Evolutionary conservation across 2,797 vertebrate genomes (phyloP).

Genomic region (Melanotaenia boesemani): DNA sequence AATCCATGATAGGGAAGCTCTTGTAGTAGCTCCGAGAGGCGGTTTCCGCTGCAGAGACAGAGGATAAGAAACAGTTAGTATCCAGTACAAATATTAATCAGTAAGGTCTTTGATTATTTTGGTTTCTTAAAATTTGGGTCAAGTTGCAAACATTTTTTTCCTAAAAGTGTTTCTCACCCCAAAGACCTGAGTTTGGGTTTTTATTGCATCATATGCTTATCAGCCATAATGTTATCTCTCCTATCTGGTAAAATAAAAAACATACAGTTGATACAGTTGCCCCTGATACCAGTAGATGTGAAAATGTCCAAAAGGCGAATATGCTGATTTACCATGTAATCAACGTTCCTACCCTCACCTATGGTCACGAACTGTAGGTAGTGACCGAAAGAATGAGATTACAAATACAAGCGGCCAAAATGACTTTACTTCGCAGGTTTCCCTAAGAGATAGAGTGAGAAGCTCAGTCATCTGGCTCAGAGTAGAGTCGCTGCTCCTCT

Average conservation of each 20-base stretch:
- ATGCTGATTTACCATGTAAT: no score
- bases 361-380: no score
- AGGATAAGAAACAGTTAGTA: neutral
- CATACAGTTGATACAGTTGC: neutral
- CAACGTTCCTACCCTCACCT: no score
- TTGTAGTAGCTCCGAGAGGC: slow-evolving; percentile 87
- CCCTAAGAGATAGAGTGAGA: no score
- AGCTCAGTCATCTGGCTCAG: no score
- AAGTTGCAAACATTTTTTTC: neutral
- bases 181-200: neutral
- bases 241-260: neutral
- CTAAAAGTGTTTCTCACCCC: neutral
- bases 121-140: neutral
- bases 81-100: neutral
- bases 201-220: neutral
- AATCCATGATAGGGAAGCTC: slow-evolving; percentile 86
- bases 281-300: neutral
- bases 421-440: no score
- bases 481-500: no score
- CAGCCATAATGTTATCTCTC: neutral
- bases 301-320: no score
- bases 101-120: neutral
- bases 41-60: slow-evolving; percentile 80
- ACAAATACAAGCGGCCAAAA: no score
- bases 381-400: no score